A percentile compares a stretch with the other conserved stretches of the same genome.
These are phyloP conservation scores for Edolisoma coerulescens DNA, from an alignment of 2,113 vertebrate species.

Conservation along the genomic window DNA sequence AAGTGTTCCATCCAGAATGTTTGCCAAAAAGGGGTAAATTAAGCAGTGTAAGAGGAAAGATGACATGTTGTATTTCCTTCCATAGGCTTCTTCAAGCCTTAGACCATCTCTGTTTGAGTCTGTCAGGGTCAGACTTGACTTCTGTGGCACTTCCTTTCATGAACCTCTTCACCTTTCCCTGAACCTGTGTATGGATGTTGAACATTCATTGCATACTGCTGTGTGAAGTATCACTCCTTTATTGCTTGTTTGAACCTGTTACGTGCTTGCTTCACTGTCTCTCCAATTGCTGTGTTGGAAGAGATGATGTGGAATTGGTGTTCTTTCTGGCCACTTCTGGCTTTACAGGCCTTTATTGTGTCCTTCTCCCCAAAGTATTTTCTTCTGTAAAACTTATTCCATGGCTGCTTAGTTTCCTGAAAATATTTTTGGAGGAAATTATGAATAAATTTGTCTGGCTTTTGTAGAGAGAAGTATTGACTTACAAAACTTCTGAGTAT, in stretches of 20 bases:
- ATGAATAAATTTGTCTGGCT: background rate
- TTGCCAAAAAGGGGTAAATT: background rate
- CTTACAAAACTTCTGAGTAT: background rate
- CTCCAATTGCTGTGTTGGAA: background rate
- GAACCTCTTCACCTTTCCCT: background rate
- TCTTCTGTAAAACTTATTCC: background rate
- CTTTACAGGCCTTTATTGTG: background rate
- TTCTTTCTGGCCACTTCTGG: background rate
- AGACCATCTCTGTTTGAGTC: background rate
- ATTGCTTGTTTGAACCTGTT: background rate
- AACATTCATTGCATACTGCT: background rate
- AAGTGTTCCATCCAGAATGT: background rate
- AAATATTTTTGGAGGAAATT: background rate
- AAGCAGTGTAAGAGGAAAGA: background rate
- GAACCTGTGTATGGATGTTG: background rate
- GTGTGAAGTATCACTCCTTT: background rate
- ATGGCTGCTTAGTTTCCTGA: background rate
- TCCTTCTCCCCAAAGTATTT: background rate
- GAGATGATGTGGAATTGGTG: rapidly evolving
- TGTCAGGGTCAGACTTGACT: background rate
- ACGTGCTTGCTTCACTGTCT: background rate
- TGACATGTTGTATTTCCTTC: background rate
- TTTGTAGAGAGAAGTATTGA: background rate
- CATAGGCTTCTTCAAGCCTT: background rate
- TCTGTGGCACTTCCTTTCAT: background rate